phyloP scores from a whole-genome alignment of 2,797 vertebrate species.

The Anguilla obscura region DNA sequence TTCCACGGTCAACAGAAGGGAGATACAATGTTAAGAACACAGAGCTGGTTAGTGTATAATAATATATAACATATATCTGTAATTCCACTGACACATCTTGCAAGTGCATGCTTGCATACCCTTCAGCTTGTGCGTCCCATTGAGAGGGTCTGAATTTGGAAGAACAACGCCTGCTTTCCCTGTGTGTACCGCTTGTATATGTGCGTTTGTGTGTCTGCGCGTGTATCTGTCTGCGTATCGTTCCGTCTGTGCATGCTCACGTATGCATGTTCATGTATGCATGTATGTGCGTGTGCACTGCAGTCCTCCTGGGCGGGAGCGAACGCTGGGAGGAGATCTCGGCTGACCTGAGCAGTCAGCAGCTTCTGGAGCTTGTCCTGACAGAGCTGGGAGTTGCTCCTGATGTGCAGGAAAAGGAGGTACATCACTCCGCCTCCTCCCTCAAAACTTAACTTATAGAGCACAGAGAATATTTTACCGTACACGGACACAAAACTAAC shows the following conservation, averaged over 20 bases:
- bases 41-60: neutral
- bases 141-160: neutral
- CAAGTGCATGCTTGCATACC: neutral
- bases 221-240: slow-evolving; percentile 54
- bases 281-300: slow-evolving; percentile 54
- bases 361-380: slow-evolving; percentile 68
- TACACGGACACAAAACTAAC: neutral
- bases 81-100: neutral
- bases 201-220: slow-evolving; percentile 54
- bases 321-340: slow-evolving; percentile 61
- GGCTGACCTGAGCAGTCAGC: slow-evolving; percentile 66
- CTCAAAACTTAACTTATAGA: neutral
- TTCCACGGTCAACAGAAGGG: neutral
- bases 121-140: neutral
- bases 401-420: neutral
- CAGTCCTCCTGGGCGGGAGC: slow-evolving; percentile 51
- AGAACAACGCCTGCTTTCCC: neutral
- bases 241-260: neutral
- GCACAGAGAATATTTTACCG: neutral
- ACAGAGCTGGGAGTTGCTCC: slow-evolving; percentile 62
- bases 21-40: neutral
- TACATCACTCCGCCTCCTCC: neutral
- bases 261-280: neutral
- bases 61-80: neutral
- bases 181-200: neutral